Evolutionary conservation across 2,797 vertebrate species (phyloP).

Genomic region (Ctenopoma multispine): DNA sequence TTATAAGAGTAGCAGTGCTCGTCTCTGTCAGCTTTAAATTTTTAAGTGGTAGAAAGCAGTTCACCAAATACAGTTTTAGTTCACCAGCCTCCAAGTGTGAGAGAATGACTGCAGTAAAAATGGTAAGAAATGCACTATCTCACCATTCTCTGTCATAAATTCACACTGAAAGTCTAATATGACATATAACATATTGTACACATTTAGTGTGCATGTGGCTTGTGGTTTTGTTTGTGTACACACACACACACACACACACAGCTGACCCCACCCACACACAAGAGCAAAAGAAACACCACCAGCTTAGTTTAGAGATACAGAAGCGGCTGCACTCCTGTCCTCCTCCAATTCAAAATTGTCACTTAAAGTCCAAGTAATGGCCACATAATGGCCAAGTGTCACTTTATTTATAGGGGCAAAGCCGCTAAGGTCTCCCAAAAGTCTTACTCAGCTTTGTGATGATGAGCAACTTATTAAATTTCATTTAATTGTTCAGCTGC

Average conservation of each 20-base stretch:
- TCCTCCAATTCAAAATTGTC: constrained; percentile 45
- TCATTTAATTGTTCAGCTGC: constrained; percentile 60
- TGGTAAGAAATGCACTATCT: neutral
- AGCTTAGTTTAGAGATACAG: constrained; percentile 5
- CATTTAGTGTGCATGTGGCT: neutral
- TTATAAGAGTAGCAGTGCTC: constrained; percentile 48
- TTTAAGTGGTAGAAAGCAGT: constrained; percentile 49
- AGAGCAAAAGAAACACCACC: neutral
- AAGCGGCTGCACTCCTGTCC: neutral
- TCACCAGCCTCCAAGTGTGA: constrained; percentile 3
- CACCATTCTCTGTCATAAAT: neutral
- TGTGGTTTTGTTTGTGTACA: neutral
- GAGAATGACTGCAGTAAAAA: neutral
- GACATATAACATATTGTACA: neutral
- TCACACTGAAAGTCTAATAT: neutral
- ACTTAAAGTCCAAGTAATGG: constrained; percentile 58
- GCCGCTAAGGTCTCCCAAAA: constrained; percentile 48
- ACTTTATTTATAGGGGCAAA: constrained; percentile 39
- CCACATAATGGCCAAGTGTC: constrained; percentile 56
- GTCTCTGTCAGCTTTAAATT: neutral
- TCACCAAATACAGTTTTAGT: constrained; percentile 33
- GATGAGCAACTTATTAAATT: constrained; percentile 68
- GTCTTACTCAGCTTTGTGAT: constrained; percentile 63
- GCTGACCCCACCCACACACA: neutral
- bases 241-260: no score